Evolutionary conservation across 2,797 vertebrate species (phyloP).

Genomic region (Chiroxiphia lanceolata): DNA sequence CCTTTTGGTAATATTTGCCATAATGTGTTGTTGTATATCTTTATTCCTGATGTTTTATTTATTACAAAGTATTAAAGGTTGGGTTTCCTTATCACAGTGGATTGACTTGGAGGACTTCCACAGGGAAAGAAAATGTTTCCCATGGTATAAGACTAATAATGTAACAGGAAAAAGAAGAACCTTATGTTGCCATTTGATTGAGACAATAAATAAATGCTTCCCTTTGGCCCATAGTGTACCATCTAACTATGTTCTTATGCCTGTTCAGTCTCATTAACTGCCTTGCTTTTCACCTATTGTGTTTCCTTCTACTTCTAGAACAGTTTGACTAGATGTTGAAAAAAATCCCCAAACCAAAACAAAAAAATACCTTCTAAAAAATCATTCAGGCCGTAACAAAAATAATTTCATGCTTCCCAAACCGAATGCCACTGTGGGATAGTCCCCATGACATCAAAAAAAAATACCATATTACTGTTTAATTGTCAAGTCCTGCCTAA

Average conservation of each 20-base stretch:
- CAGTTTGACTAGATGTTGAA: background rate
- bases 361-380: background rate
- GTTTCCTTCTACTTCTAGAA: background rate
- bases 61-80: slow-evolving; percentile 46
- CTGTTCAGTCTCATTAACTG: background rate
- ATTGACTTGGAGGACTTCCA: background rate
- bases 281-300: background rate
- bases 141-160: background rate
- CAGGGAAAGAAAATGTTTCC: slow-evolving; percentile 25
- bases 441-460: background rate
- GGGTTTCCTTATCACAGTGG: background rate
- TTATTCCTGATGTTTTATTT: slow-evolving; percentile 57
- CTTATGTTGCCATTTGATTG: slow-evolving; percentile 13
- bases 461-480: background rate
- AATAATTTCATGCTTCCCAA: background rate
- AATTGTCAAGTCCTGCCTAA: background rate
- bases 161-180: background rate
- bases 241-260: background rate
- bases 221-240: background rate
- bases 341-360: background rate
- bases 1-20: slow-evolving; percentile 17
- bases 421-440: background rate
- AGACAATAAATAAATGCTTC: slow-evolving; percentile 49
- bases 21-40: slow-evolving; percentile 3
- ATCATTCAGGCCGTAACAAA: background rate